Percentiles rank a stretch among this genome's conserved stretches.
Evolutionary conservation across 2,113 vertebrate species (phyloP).

Genomic region (Trematomus loennbergii): DNA sequence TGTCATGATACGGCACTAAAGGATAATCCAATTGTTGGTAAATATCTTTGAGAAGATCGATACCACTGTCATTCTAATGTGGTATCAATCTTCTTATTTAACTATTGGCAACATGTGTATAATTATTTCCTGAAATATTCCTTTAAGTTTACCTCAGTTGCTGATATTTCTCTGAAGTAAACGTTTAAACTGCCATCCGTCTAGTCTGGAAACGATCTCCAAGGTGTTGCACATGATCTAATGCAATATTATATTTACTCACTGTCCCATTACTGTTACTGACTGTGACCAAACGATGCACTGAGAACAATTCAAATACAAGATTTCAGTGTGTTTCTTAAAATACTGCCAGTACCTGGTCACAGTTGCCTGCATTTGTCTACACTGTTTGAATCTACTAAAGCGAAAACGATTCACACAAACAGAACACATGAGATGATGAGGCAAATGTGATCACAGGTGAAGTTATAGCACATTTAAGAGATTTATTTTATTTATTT

Average conservation of each 20-base stretch:
- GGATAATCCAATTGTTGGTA: neutral
- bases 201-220: slow-evolving; percentile 40
- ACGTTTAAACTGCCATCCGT: slow-evolving; percentile 49
- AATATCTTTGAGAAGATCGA: neutral
- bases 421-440: slow-evolving; percentile 34
- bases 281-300: slow-evolving; percentile 77
- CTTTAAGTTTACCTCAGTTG: slow-evolving; percentile 39
- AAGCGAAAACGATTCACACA: slow-evolving; percentile 42
- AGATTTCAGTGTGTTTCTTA: slow-evolving; percentile 44
- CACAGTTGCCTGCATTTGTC: slow-evolving; percentile 50
- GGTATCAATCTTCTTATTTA: neutral
- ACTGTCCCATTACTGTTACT: slow-evolving; percentile 38
- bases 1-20: slow-evolving; percentile 16
- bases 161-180: slow-evolving; percentile 24
- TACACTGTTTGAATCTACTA: slow-evolving; percentile 56
- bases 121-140: neutral
- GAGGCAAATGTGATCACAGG: slow-evolving; percentile 55
- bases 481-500: slow-evolving; percentile 41
- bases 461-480: slow-evolving; percentile 69
- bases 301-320: slow-evolving; percentile 50
- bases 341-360: slow-evolving; percentile 73
- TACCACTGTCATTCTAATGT: neutral
- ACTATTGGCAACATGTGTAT: slow-evolving; percentile 1
- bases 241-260: slow-evolving; percentile 66
- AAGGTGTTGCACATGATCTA: slow-evolving; percentile 48